These are phyloP conservation scores for Dione juno DNA, from an alignment of 2,888 invertebrate species.

Conservation along the genomic window DNA sequence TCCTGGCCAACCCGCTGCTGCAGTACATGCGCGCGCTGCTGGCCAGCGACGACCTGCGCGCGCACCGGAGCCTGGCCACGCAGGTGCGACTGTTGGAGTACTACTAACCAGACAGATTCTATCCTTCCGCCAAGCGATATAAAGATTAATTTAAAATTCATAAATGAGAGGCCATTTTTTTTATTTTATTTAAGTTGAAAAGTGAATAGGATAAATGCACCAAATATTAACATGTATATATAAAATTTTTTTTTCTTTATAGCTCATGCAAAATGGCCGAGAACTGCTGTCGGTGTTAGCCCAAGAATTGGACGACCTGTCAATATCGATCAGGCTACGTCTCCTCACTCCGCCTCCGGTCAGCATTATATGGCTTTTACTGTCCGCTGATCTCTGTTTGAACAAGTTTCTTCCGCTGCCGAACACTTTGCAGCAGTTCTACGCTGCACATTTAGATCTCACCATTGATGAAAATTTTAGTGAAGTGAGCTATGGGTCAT, in stretches of 20 bases:
- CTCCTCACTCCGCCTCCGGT: constrained; percentile 68
- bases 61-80: constrained; percentile 75
- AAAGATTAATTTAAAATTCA: no score
- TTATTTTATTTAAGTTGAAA: no score
- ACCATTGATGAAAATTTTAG: constrained; percentile 69
- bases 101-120: no score
- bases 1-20: constrained; percentile 68
- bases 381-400: constrained; percentile 73
- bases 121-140: no score
- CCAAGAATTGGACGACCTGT: constrained; percentile 71
- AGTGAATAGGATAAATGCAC: no score
- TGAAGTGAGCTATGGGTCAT: constrained; percentile 75
- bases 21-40: constrained; percentile 72
- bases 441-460: constrained; percentile 72
- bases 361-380: constrained; percentile 72
- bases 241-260: constrained; percentile 53
- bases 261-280: constrained; percentile 79
- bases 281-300: constrained; percentile 70
- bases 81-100: constrained; percentile 63
- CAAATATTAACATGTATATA: no score
- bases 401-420: constrained; percentile 78
- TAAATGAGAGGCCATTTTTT: no score
- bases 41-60: constrained; percentile 67
- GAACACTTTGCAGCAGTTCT: constrained; percentile 75
- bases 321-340: constrained; percentile 70